Evolutionary conservation across 2,888 invertebrate species (phyloP).

Genomic region (Therioaphis trifolii): DNA sequence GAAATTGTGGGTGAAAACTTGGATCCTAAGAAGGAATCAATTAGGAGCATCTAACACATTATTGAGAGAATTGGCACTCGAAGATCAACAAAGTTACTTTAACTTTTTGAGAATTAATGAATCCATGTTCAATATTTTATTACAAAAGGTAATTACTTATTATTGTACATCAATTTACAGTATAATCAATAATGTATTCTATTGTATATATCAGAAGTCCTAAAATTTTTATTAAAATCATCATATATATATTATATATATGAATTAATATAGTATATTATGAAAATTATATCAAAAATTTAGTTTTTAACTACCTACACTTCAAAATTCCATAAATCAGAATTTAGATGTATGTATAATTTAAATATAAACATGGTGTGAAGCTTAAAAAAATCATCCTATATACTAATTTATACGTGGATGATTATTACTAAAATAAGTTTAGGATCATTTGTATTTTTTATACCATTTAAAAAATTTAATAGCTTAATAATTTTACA

Average conservation of each 20-base stretch:
- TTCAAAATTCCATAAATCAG: no score
- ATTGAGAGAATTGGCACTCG: not conserved
- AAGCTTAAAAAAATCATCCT: no score
- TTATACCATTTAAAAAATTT: not conserved
- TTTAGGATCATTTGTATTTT: not conserved
- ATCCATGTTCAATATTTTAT: not conserved
- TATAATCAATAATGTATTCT: not conserved
- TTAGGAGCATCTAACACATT: not conserved
- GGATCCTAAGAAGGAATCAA: not conserved
- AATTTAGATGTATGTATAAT: no score
- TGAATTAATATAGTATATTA: not conserved
- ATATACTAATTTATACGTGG: not conserved
- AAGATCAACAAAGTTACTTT: not conserved
- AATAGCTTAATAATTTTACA: not conserved
- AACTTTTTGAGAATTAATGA: not conserved
- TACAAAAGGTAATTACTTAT: conserved; percentile 3
- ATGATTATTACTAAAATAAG: not conserved
- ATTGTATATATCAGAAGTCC: not conserved
- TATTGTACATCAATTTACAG: not conserved
- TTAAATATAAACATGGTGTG: no score
- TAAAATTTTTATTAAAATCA: not conserved
- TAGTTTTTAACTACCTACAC: no score
- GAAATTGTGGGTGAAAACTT: no score
- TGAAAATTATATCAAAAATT: not conserved
- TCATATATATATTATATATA: not conserved